Conservation (phyloP, 1,140 invertebrate genomes). For the Cotesia glomerata region DNA sequence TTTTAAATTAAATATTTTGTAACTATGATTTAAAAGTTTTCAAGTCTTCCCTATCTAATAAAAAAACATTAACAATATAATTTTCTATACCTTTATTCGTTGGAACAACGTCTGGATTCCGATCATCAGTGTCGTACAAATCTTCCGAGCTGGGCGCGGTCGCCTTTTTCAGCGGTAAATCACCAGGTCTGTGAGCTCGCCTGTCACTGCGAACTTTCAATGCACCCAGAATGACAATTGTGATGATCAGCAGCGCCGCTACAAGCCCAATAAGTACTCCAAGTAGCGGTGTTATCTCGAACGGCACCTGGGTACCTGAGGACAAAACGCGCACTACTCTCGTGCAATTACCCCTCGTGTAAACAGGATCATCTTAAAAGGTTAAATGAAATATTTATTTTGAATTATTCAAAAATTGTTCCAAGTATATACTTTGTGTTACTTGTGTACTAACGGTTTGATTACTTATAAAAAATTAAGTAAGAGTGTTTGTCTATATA, state of each 20-base stretch:
- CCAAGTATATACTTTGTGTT: neutral
- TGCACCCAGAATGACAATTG: slow-evolving; percentile 73
- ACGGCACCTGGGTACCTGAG: slow-evolving; percentile 67
- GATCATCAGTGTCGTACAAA: slow-evolving; percentile 76
- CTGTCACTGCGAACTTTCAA: slow-evolving; percentile 69
- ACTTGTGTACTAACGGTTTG: neutral
- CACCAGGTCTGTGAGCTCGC: slow-evolving; percentile 67
- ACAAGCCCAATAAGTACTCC: slow-evolving; percentile 77
- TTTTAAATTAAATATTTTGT: too few relatives aligned
- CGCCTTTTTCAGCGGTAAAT: slow-evolving; percentile 73
- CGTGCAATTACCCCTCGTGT: slow-evolving; percentile 45
- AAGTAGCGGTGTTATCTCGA: slow-evolving; percentile 77
- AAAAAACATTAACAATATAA: too few relatives aligned
- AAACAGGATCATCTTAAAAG: neutral
- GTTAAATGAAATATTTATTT: neutral
- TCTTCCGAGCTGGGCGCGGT: slow-evolving; percentile 73
- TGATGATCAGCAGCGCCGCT: slow-evolving; percentile 72
- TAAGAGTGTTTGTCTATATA: too few relatives aligned
- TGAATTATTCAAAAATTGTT: neutral
- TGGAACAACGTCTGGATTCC: slow-evolving; percentile 85
- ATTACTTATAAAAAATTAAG: neutral
- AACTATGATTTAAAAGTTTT: too few relatives aligned
- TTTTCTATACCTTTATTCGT: slow-evolving; percentile 78
- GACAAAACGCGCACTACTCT: slow-evolving; percentile 60
- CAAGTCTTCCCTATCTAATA: too few relatives aligned